Percentiles rank a stretch among this genome's conserved stretches.
These are phyloP conservation scores for Cathartes aura DNA, from an alignment of 2,113 vertebrate species.

Conservation along the genomic window DNA sequence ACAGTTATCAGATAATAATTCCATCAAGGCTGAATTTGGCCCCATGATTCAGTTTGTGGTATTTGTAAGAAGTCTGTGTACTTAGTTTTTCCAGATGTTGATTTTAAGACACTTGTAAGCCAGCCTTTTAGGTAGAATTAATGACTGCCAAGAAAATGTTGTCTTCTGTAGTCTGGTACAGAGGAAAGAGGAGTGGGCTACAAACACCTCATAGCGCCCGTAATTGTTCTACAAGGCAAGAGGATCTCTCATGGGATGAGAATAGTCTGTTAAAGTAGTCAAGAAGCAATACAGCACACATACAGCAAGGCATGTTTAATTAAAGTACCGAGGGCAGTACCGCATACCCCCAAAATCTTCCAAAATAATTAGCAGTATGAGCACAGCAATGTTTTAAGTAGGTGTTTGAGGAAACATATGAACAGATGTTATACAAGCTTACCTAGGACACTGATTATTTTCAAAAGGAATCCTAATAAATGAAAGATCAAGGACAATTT, in stretches of 20 bases:
- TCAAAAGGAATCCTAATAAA: background rate
- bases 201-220: background rate
- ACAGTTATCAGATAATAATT: conserved; percentile 52
- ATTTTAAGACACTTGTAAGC: conserved; percentile 1
- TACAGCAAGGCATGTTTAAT: background rate
- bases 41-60: conserved; percentile 28
- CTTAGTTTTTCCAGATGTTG: conserved; percentile 58
- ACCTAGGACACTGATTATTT: background rate
- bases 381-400: background rate
- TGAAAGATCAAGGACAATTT: background rate
- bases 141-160: conserved; percentile 14
- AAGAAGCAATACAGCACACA: background rate
- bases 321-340: background rate
- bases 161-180: conserved; percentile 29
- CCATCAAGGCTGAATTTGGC: conserved; percentile 30
- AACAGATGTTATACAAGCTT: background rate
- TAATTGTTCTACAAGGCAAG: conserved; percentile 35
- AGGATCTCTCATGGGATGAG: background rate
- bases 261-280: background rate
- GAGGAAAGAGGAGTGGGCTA: background rate
- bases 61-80: background rate
- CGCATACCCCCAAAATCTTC: background rate
- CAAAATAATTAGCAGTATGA: background rate
- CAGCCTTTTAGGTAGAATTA: background rate
- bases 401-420: background rate